Evolutionary conservation across 2,113 vertebrate species (phyloP), one percentile per base, ranked within the genome.

Genomic region (Poeciliopsis turrubarensis): DNA sequence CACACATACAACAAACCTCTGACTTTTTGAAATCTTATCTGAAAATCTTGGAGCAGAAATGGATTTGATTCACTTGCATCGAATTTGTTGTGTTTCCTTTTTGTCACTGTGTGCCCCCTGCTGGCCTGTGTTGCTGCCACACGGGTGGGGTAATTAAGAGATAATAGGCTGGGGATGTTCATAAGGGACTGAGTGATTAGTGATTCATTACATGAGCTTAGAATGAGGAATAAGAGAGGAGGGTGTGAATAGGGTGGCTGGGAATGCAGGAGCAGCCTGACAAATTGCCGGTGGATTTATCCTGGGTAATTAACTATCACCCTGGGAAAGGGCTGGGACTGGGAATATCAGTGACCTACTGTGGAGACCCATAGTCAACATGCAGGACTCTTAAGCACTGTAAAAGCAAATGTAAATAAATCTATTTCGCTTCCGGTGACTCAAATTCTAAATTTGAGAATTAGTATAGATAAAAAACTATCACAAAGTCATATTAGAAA

Each of bases 201-300:
- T 83, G 84, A 92, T 92, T 94, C 93, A 94, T 94, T 94, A 94
- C 92, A 93, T 84, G 77, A 91, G 92, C 92, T 94, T 94, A 92
- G 81, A 89, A 86, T 5, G 66, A 80, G 78, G 82, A 83, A 82
- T 71, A 86, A 79, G 77, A 83, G 80, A 70, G 75, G 57, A 83
- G 81, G 83, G 70, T 1, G 67, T 65, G 81, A 79, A 68, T 70
- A 51, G 63, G 62, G 51, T 68, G 77, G 44, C 41, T 73, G 84
- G 85, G 81, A 79, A 74, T 72, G 83, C 77, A 60, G 81, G 78
- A 78, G 80, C 78, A 79, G 86, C 70, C 88, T 90, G 87, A 92
- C 88, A 93, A 92, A 93, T 93, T 91, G 68, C 89, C 64, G 75
- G 73, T 92, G 90, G 92, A 91, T 93, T 94, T 91, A 90, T 91